phyloP scores from a whole-genome alignment of 2,888 invertebrate genomes.

The Sabatieria punctata region DNA sequence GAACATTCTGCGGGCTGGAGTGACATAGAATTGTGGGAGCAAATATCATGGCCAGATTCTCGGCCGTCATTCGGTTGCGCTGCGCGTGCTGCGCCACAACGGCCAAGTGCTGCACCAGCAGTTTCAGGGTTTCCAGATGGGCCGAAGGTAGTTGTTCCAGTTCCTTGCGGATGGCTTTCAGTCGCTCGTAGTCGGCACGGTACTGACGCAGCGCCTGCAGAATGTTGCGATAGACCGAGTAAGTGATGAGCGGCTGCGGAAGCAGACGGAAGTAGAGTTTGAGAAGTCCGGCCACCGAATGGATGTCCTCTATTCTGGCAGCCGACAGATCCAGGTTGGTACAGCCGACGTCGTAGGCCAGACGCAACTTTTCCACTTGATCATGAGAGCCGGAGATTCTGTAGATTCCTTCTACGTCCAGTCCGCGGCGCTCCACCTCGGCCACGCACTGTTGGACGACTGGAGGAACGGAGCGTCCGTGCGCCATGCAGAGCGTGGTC shows the following conservation, averaged over 20 bases:
- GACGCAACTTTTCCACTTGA: slow-evolving; percentile 70
- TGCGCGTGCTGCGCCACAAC: slow-evolving; percentile 61
- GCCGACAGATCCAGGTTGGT: background rate
- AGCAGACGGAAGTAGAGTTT: slow-evolving; percentile 68
- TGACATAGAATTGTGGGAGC: slow-evolving; percentile 57
- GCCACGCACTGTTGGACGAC: slow-evolving; percentile 52
- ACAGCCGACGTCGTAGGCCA: slow-evolving; percentile 52
- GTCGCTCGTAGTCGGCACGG: background rate
- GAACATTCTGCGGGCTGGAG: background rate
- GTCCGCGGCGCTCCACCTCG: slow-evolving; percentile 37
- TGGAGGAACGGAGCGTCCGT: slow-evolving; percentile 58
- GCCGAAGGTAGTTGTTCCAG: slow-evolving; percentile 23
- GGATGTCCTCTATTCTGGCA: slow-evolving; percentile 54
- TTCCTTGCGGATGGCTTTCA: slow-evolving; percentile 16
- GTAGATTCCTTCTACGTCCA: slow-evolving; percentile 75
- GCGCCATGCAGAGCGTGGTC: slow-evolving; percentile 66
- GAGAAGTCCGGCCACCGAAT: slow-evolving; percentile 74
- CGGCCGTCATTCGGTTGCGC: slow-evolving; percentile 75
- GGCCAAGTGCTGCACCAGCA: slow-evolving; percentile 21
- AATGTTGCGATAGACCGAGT: slow-evolving; percentile 61
- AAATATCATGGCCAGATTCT: slow-evolving; percentile 80
- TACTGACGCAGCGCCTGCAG: slow-evolving; percentile 30
- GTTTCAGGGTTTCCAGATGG: slow-evolving; percentile 21
- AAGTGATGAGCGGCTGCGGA: slow-evolving; percentile 74
- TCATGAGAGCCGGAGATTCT: slow-evolving; percentile 59